phyloP scores from a whole-genome alignment of 64 coral and sea anemone genomes.

The Cladopsammia gracilis region DNA sequence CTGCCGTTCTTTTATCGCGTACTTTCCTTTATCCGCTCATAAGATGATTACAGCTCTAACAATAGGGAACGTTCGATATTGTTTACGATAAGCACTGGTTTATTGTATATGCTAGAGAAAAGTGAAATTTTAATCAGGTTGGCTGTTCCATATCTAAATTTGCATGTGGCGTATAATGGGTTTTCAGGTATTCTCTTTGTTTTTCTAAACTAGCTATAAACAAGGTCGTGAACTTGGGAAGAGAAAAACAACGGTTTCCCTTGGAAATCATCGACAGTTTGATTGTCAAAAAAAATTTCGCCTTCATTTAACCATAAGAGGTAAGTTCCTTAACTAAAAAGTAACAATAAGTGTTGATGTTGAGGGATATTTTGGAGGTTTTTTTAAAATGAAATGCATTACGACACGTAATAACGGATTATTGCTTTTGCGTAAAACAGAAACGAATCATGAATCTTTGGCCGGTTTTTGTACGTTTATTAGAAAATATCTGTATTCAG shows the following conservation, averaged over 20 bases:
- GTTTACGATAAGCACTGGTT: not conserved
- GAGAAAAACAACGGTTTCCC: not conserved
- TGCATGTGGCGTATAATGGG: slow-evolving; percentile 6
- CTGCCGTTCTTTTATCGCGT: too few relatives aligned
- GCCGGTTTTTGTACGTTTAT: too few relatives aligned
- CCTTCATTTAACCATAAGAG: not conserved
- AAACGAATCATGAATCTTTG: too few relatives aligned
- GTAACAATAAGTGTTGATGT: too few relatives aligned
- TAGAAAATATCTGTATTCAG: too few relatives aligned
- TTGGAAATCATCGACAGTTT: not conserved
- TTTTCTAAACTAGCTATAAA: not conserved
- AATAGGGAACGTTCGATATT: not conserved
- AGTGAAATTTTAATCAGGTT: slow-evolving; percentile 12
- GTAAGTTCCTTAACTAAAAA: not conserved
- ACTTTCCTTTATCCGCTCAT: not conserved
- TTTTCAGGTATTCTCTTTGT: not conserved
- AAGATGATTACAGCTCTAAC: not conserved
- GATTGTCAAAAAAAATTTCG: too few relatives aligned
- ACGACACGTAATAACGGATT: too few relatives aligned
- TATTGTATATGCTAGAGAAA: not conserved
- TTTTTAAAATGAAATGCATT: not conserved
- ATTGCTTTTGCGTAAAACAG: too few relatives aligned
- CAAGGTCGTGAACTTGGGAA: not conserved
- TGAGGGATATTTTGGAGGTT: too few relatives aligned
- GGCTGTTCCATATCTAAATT: not conserved